Evolutionary conservation across 1,140 invertebrate species (phyloP), one percentile per base, ranked within the genome.

Genomic region (Drosophila pectinifera): DNA sequence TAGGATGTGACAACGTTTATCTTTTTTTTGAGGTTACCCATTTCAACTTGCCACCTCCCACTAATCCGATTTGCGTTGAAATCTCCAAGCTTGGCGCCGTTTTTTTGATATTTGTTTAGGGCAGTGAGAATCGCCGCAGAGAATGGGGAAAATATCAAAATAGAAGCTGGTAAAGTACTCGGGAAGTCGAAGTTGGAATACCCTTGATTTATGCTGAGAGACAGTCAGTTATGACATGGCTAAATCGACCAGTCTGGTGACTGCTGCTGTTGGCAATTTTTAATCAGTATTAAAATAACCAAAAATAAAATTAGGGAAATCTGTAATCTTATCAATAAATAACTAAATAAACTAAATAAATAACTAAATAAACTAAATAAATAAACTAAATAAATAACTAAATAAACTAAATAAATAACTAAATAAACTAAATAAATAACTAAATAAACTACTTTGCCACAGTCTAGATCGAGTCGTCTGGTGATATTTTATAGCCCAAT

Each of bases 21-120:
- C 3, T 20, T 7, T 20, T 20, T 36, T 36, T 22, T n/a, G 7
- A 14, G 18, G 7, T n/a, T 14, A 14, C 46, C 20, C 46, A 26
- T 38, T 55, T 61, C 46, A 61, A 38, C 46, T 58, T 63, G 39
- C 18, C 13, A 34, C 34, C 28, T 62, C n/a, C 18, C 16, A 46
- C 63, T 70, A 68, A 68, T 68, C 67, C 41, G 48, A 68, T 41
- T 53, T 24, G 13, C n/a, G 43, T 34, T 49, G 38, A 62, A 46
- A 67, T 67, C 63, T 67, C 22, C 16, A 62, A 48, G 39, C 42
- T 62, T 26, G 34, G 8, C 34, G 48, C 16, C 16, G 26, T 41
- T 24, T 45, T 28, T 49, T 49, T 14, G 18, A n/a, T 67, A 48
- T 67, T 45, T 69, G 43, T 31, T 67, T 53, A 31, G 65, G 65